Evolutionary conservation across 2,888 invertebrate species (phyloP).

Genomic region (Matsumyia berberina): DNA sequence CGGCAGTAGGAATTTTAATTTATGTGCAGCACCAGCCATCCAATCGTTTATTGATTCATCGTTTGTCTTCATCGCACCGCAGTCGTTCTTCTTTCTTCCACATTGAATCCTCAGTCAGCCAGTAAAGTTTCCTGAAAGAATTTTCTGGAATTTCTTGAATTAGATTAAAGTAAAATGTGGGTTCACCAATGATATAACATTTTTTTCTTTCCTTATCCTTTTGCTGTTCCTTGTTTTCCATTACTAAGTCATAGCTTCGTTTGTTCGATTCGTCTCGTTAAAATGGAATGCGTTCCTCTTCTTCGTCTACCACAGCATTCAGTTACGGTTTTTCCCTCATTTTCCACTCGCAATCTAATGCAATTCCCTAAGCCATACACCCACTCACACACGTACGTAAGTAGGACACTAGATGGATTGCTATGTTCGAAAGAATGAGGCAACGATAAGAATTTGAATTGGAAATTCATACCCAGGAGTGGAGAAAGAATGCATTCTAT

Average conservation of each 20-base stretch:
- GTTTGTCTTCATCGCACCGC: slow-evolving; percentile 50
- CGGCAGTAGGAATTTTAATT: slow-evolving; percentile 67
- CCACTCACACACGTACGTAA: slow-evolving; percentile 38
- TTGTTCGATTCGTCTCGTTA: slow-evolving; percentile 60
- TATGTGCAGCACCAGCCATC: slow-evolving; percentile 69
- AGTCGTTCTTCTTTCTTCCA: slow-evolving; percentile 16
- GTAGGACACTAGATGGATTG: slow-evolving; percentile 60
- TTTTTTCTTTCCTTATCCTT: slow-evolving; percentile 5
- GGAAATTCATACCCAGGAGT: slow-evolving; percentile 19
- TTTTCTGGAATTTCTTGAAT: slow-evolving; percentile 68
- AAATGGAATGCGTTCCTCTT: slow-evolving; percentile 56
- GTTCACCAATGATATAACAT: slow-evolving; percentile 36
- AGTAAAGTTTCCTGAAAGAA: slow-evolving; percentile 70
- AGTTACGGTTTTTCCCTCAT: slow-evolving; percentile 39
- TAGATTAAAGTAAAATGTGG: slow-evolving; percentile 74
- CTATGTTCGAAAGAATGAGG: slow-evolving; percentile 11
- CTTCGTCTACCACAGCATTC: slow-evolving; percentile 54
- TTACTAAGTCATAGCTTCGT: slow-evolving; percentile 25
- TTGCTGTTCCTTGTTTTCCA: slow-evolving; percentile 32
- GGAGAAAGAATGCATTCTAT: slow-evolving; percentile 32
- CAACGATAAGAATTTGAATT: slow-evolving; percentile 59
- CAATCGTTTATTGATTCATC: slow-evolving; percentile 73
- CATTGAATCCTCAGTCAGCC: background rate
- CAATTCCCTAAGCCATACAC: slow-evolving; percentile 44
- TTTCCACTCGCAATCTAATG: slow-evolving; percentile 54